Base-by-base conservation (phyloP, 2,113 vertebrate genomes). In the Scartelaos histophorus region DNA sequence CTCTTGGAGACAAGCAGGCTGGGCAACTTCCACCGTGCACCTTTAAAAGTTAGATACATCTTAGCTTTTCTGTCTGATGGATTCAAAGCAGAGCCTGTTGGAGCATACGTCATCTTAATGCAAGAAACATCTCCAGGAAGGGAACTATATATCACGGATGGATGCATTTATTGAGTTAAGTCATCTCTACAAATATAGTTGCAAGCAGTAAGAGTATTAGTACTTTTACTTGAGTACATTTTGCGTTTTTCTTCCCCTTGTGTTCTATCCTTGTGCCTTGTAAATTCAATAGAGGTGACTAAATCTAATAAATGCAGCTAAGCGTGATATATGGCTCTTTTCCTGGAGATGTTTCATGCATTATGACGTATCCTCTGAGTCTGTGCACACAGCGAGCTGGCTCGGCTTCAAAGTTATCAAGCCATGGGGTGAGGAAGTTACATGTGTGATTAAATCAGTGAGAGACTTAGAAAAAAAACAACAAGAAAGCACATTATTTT, bases 251-350 rank as follows among this genome's bases (percentile, higher is more conserved):
- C 54, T 24, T 24, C 54, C 21, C 54, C 54, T n/a, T 57, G 53
- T 13, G 54, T 22, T 57, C 22, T 57, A 29, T 29, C 58, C 58
- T 9, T 17, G 25, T 9, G 58, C 9, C 58, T 61, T 61, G 58
- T 61, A 34, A 61, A 61, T 34, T 61, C 58, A 61, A 61, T 35
- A 34, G 58, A 61, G 16, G 58, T 34, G 58, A 61, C 5, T n/a
- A 66, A 69, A 73, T 79, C 80, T 76, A 82, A 88, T 88, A 87
- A 90, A 86, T 22, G 74, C 66, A 22, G 65, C 79, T 88, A 71
- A 87, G 72, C 73, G 81, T 81, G 86, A 90, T 86, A 66, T 87
- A 87, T 88, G 78, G 81, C 79, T 69, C n/a, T 64, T 51, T 68
- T 49, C 73, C 65, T 70, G 82, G 81, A 79, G 80, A 73, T 78